Conservation (phyloP, 2,113 vertebrate genomes). For the Dissostichus mawsoni region DNA sequence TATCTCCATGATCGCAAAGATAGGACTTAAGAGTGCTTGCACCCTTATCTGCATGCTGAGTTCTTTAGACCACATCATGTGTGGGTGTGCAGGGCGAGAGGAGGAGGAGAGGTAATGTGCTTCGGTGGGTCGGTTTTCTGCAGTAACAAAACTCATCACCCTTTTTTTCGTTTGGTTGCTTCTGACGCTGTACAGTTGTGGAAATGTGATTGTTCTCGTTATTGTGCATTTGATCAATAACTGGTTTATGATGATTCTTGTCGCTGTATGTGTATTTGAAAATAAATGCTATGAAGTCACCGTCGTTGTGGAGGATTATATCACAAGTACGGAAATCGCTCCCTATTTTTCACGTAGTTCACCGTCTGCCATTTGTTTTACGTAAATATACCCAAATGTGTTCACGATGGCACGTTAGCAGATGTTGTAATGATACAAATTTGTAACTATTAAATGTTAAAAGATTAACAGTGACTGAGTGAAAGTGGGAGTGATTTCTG, state of each 20-base stretch:
- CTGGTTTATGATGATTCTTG: slow-evolving; percentile 94
- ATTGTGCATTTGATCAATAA: slow-evolving; percentile 95
- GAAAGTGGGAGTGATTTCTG: background rate
- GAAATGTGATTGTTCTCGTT: slow-evolving; percentile 94
- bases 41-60: slow-evolving; percentile 76
- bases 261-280: slow-evolving; percentile 99
- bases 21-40: slow-evolving; percentile 49
- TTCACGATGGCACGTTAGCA: background rate
- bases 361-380: too few relatives aligned
- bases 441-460: background rate
- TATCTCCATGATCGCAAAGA: slow-evolving; percentile 27
- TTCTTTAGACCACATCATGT: slow-evolving; percentile 50
- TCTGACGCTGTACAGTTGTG: slow-evolving; percentile 89
- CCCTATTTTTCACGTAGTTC: too few relatives aligned
- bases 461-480: background rate
- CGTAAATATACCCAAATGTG: too few relatives aligned
- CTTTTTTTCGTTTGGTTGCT: slow-evolving; percentile 50
- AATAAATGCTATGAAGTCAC: slow-evolving; percentile 93
- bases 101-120: background rate
- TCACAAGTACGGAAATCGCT: slow-evolving; percentile 44
- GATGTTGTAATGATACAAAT: background rate
- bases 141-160: slow-evolving; percentile 71
- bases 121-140: slow-evolving; percentile 55
- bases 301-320: background rate
- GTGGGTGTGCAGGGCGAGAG: slow-evolving; percentile 38